Evolutionary conservation across 2,888 invertebrate genomes (phyloP), one percentile per base, ranked within the genome.

Genomic region (Ischnura elegans): DNA sequence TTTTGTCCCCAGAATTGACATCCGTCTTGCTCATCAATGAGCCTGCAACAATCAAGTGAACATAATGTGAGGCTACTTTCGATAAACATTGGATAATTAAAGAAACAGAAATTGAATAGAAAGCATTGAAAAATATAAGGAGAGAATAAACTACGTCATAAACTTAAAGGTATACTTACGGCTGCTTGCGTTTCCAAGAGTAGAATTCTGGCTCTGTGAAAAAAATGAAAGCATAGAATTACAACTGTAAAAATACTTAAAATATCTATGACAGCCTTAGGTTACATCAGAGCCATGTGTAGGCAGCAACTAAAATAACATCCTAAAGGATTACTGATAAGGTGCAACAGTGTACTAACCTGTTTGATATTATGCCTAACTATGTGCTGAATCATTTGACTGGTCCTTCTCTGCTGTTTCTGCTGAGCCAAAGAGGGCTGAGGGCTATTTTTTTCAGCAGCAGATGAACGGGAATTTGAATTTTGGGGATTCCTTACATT

Each of bases 311-410:
- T 3, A 1, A 25, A 25, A 1, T 21, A 61, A 21, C 21, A 13
- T 25, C 8, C n/a, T 19, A 61, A 21, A n/a, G 21, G 1, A 25
- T 6, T 61, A 76, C 16, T 61, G 0, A 61, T 5, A 3, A 6
- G 2, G 8, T 61, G 13, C 36, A 10, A 0, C 6, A 66, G 6
- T 6, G 25, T 16, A 76, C 29, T 76, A 10, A 76, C 76, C 76
- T 76, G 76, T 16, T 76, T 76, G 5, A 76, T 76, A 76, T 76
- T 76, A 76, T 76, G 76, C 36, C 36, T 36, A 0, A 76, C 76
- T 76, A 76, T 36, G 3, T 76, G 76, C 76, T 76, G 76, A 76
- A 76, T 76, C 76, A 76, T 29, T 76, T 76, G 76, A 36, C 76
- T 76, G 0, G 76, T 36, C 76, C 76, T 76, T 13, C 13, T 76